Conservation (phyloP, 2,113 vertebrate genomes). For the Solenodon paradoxus region DNA sequence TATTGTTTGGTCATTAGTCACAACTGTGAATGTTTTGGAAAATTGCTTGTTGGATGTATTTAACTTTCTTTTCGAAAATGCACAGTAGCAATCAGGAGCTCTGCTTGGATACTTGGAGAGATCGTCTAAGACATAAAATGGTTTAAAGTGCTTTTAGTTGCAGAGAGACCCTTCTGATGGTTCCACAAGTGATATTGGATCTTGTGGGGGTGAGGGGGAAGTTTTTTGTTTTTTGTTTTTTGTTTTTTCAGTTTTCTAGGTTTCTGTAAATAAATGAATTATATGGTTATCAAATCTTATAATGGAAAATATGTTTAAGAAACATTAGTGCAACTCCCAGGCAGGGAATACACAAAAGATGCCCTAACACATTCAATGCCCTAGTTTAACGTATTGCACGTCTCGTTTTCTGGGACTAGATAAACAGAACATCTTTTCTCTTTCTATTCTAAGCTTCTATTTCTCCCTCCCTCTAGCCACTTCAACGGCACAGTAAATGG, state of each 20-base stretch:
- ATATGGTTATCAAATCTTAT: slow-evolving; percentile 34
- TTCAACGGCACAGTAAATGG: slow-evolving; percentile 60
- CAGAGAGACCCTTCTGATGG: slow-evolving; percentile 15
- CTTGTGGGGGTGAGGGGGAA: slow-evolving; percentile 22
- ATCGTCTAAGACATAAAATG: background rate
- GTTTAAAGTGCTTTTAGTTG: slow-evolving; percentile 13
- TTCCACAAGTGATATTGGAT: background rate
- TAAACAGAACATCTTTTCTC: slow-evolving; percentile 64
- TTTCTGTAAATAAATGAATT: slow-evolving; percentile 55
- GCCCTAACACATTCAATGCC: slow-evolving; percentile 45
- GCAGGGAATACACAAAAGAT: background rate
- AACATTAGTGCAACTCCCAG: background rate
- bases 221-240: no score
- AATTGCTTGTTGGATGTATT: slow-evolving; percentile 23
- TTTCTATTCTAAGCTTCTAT: slow-evolving; percentile 52
- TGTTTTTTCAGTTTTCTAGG: slow-evolving; percentile 38
- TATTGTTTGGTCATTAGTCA: slow-evolving; percentile 26
- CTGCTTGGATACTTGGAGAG: background rate
- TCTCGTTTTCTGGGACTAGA: slow-evolving; percentile 40
- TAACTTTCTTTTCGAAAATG: slow-evolving; percentile 23
- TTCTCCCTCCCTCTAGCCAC: background rate
- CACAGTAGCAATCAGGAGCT: background rate
- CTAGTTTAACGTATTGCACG: slow-evolving; percentile 24
- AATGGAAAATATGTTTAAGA: slow-evolving; percentile 52
- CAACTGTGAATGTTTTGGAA: slow-evolving; percentile 39